These are phyloP conservation scores for Colletes gigas DNA, from an alignment of 1,140 invertebrate species.

Conservation along the genomic window DNA sequence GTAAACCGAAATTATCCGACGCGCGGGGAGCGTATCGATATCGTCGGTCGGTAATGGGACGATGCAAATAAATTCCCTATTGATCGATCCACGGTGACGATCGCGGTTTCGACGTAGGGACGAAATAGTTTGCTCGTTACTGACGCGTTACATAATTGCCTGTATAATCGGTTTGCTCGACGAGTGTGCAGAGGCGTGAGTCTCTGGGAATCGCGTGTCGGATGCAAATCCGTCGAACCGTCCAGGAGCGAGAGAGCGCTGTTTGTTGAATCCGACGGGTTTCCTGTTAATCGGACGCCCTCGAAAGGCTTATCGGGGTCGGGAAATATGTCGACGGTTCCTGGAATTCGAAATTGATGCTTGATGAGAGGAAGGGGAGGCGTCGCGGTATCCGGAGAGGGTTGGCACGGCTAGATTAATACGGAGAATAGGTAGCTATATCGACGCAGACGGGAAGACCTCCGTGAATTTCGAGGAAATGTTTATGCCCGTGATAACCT, in stretches of 20 bases:
- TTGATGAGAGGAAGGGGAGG: not conserved
- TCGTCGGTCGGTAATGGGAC: constrained; percentile 8
- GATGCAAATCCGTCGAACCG: not conserved
- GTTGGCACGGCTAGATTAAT: constrained; percentile 39
- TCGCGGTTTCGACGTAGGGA: not conserved
- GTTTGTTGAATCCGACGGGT: constrained; percentile 7
- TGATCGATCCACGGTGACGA: not conserved
- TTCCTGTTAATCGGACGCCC: constrained; percentile 30
- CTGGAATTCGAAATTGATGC: constrained; percentile 46
- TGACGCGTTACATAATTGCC: not conserved
- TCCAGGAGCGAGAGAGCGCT: not conserved
- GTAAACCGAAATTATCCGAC: constrained; percentile 27
- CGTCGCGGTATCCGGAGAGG: constrained; percentile 18
- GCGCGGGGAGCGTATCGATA: not conserved
- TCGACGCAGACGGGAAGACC: not conserved
- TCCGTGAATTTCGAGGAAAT: constrained; percentile 36
- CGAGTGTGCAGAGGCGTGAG: not conserved
- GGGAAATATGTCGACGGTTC: constrained; percentile 29
- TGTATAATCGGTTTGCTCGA: not conserved
- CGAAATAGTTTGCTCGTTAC: not conserved
- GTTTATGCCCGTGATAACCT: not conserved
- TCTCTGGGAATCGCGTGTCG: not conserved
- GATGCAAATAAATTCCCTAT: constrained; percentile 11
- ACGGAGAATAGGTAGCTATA: constrained; percentile 4
- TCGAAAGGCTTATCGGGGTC: constrained; percentile 24